These are phyloP conservation scores for silkworm (Bombyx mori) DNA, from an alignment of 1,140 invertebrate genomes.

Conservation along the genomic window DNA sequence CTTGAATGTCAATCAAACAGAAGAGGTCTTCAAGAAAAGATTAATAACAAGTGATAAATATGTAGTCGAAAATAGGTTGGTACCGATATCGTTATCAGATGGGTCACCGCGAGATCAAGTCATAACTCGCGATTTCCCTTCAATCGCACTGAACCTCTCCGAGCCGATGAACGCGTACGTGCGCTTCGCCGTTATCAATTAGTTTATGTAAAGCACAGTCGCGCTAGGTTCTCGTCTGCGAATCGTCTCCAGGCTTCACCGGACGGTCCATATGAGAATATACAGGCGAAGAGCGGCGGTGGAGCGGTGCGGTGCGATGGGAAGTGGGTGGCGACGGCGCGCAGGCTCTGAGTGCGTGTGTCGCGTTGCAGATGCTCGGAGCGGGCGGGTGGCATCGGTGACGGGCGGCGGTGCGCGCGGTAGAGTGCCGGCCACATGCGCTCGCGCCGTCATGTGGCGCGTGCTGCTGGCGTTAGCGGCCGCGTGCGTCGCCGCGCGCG, in stretches of 20 bases:
- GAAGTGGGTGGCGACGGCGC: constrained; percentile 41
- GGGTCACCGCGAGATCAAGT: constrained; percentile 43
- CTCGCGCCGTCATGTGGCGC: constrained; percentile 58
- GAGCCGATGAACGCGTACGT: constrained; percentile 36
- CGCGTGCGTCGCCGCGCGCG: constrained; percentile 57
- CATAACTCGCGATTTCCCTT: constrained; percentile 49
- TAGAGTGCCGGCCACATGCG: constrained; percentile 47
- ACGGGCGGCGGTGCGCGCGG: constrained; percentile 42
- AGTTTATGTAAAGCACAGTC: constrained; percentile 15
- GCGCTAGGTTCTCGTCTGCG: constrained; percentile 19
- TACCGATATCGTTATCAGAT: constrained; percentile 44
- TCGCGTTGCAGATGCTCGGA: constrained; percentile 58
- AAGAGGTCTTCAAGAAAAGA: constrained; percentile 7
- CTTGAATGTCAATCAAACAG: background rate
- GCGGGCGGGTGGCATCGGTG: constrained; percentile 36
- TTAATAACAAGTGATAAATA: background rate
- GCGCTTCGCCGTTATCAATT: constrained; percentile 19
- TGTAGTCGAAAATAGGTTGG: constrained; percentile 46
- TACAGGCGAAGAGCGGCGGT: constrained; percentile 25
- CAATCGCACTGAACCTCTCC: constrained; percentile 62
- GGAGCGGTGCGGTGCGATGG: constrained; percentile 60
- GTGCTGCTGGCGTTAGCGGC: constrained; percentile 66
- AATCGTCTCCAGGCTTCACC: constrained; percentile 21
- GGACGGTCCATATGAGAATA: constrained; percentile 18
- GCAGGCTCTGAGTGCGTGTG: constrained; percentile 51